Evolutionary conservation across 2,888 invertebrate genomes (phyloP).

Genomic region (Tanytarsus gracilentus): DNA sequence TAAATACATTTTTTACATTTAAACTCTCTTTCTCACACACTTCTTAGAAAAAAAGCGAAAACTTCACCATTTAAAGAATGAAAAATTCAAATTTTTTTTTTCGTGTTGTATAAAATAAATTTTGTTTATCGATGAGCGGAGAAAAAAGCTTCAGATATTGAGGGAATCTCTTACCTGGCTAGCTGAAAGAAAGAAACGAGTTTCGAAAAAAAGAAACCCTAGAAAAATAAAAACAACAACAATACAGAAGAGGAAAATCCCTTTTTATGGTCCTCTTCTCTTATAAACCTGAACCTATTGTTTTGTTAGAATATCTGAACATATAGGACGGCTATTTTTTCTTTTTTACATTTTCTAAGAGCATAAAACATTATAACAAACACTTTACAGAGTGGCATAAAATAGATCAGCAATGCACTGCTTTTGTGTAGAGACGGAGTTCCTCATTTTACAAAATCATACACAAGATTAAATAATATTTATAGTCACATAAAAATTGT

Average conservation of each 20-base stretch:
- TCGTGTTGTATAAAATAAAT: no score
- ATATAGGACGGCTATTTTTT: no score
- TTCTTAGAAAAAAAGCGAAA: background rate
- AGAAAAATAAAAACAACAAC: slow-evolving; percentile 11
- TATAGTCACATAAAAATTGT: no score
- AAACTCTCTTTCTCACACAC: background rate
- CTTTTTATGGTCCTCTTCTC: slow-evolving; percentile 18
- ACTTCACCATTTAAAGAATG: no score
- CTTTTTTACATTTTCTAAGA: background rate
- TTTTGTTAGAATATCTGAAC: no score
- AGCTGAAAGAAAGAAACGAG: background rate
- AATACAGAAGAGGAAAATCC: slow-evolving; percentile 22
- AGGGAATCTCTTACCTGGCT: background rate
- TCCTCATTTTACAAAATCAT: no score
- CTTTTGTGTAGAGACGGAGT: slow-evolving; percentile 29
- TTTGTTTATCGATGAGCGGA: no score
- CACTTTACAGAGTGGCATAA: no score
- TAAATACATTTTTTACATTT: slow-evolving; percentile 3
- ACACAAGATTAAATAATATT: no score
- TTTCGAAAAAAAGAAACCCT: background rate
- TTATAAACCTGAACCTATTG: slow-evolving; percentile 23
- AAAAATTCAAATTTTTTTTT: no score
- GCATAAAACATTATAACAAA: slow-evolving; percentile 2
- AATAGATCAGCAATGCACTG: no score
- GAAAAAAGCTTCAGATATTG: background rate